Evolutionary conservation across 2,888 invertebrate species (phyloP).

Genomic region (Oxystoma pomonae): DNA sequence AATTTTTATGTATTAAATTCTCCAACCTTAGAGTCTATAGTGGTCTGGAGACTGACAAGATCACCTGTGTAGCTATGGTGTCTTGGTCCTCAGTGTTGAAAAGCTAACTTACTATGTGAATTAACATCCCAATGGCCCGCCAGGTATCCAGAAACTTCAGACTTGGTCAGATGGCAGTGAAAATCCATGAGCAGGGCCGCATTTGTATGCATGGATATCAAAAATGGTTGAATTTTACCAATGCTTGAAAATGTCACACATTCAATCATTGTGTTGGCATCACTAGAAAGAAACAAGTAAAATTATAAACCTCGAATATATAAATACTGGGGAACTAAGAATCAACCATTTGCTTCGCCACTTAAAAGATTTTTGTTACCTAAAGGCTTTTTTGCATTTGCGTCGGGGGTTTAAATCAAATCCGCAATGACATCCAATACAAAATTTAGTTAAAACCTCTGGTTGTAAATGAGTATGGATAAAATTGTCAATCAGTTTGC

Average conservation of each 20-base stretch:
- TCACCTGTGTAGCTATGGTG: too few species aligned
- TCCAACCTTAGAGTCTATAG: too few species aligned
- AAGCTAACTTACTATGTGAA: slow-evolving; percentile 73
- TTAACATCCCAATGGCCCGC: slow-evolving; percentile 95
- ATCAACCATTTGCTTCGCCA: too few species aligned
- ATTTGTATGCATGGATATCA: slow-evolving; percentile 82
- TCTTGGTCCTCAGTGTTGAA: too few species aligned
- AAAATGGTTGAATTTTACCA: slow-evolving; percentile 90
- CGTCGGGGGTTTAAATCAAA: too few species aligned
- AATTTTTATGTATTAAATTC: too few species aligned
- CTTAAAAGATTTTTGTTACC: background rate
- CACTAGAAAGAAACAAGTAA: slow-evolving; percentile 55
- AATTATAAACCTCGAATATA: background rate
- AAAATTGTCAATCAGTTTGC: too few species aligned
- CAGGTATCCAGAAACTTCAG: slow-evolving; percentile 93
- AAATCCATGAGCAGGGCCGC: slow-evolving; percentile 86
- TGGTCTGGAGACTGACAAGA: too few species aligned
- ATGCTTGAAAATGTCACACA: slow-evolving; percentile 82
- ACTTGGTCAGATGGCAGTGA: slow-evolving; percentile 89
- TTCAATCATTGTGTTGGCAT: slow-evolving; percentile 85
- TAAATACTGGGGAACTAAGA: background rate
- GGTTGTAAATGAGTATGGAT: background rate
- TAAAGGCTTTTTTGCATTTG: too few species aligned
- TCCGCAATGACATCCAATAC: too few species aligned
- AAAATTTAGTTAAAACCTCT: background rate